These are phyloP conservation scores for Leucania comma DNA, from an alignment of 2,888 invertebrate genomes.

Conservation along the genomic window DNA sequence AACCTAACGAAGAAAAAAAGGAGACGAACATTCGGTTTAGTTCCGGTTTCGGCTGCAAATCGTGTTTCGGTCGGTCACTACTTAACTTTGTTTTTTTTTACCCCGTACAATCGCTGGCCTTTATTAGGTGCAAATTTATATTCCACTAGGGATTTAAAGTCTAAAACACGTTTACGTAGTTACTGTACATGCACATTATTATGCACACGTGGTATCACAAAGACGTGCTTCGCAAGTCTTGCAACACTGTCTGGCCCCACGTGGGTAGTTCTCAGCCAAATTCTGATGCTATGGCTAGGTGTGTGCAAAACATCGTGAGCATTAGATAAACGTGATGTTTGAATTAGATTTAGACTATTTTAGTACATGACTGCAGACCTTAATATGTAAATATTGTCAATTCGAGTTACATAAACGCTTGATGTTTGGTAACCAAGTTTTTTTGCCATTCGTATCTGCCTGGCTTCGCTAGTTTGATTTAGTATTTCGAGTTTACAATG, in stretches of 20 bases:
- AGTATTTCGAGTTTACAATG: no score
- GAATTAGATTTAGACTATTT: constrained; percentile 46
- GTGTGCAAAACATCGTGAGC: not conserved
- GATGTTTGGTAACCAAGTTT: no score
- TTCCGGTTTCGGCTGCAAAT: no score
- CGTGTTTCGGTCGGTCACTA: no score
- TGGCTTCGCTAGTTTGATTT: not conserved
- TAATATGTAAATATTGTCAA: constrained; percentile 32
- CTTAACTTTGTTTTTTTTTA: not conserved
- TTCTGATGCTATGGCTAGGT: not conserved
- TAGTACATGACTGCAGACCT: constrained; percentile 23
- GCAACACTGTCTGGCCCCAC: constrained; percentile 29
- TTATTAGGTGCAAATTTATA: constrained; percentile 16
- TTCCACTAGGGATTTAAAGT: constrained; percentile 4
- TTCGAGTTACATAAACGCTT: not conserved
- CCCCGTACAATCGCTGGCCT: not conserved
- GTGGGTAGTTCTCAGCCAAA: constrained; percentile 23
- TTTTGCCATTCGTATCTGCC: not conserved
- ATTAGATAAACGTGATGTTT: constrained; percentile 24
- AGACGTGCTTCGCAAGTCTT: constrained; percentile 30
- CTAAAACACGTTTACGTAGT: not conserved
- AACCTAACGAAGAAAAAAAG: no score
- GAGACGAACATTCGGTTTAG: no score
- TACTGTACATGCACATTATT: constrained; percentile 4
- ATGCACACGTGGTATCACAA: constrained; percentile 28